These are phyloP conservation scores for Oxyura jamaicensis DNA, from an alignment of 2,113 vertebrate genomes.

Conservation along the genomic window DNA sequence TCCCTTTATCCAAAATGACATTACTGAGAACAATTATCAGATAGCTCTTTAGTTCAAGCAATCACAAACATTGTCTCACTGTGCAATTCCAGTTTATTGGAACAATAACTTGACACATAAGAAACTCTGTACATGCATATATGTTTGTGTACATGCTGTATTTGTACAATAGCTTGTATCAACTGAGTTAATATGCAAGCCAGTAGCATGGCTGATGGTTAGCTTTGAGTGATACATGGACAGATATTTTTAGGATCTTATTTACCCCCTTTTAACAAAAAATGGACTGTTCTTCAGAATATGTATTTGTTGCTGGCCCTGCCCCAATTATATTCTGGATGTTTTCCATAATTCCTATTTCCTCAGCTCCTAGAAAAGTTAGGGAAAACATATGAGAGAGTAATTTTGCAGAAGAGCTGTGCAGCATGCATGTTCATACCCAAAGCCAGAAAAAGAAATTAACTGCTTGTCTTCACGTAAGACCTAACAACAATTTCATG, in stretches of 20 bases:
- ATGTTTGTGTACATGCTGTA: background rate
- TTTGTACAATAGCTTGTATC: background rate
- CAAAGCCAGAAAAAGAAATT: background rate
- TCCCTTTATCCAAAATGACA: background rate
- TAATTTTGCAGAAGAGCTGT: background rate
- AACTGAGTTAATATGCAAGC: background rate
- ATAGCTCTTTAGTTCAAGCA: background rate
- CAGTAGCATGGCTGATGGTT: background rate
- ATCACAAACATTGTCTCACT: background rate
- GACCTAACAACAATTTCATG: background rate
- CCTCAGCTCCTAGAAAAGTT: background rate
- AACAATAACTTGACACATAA: background rate
- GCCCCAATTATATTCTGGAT: background rate
- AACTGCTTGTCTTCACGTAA: background rate
- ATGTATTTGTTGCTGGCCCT: background rate
- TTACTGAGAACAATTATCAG: background rate
- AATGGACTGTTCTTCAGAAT: background rate
- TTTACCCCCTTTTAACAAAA: background rate
- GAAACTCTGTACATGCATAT: background rate
- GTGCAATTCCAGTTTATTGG: background rate
- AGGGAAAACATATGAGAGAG: background rate
- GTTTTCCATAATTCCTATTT: background rate
- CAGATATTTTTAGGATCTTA: background rate
- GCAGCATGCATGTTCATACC: background rate
- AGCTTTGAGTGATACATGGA: background rate